phyloP scores from a whole-genome alignment of 2,797 vertebrate species.

The Stomatorhinus walkeri region DNA sequence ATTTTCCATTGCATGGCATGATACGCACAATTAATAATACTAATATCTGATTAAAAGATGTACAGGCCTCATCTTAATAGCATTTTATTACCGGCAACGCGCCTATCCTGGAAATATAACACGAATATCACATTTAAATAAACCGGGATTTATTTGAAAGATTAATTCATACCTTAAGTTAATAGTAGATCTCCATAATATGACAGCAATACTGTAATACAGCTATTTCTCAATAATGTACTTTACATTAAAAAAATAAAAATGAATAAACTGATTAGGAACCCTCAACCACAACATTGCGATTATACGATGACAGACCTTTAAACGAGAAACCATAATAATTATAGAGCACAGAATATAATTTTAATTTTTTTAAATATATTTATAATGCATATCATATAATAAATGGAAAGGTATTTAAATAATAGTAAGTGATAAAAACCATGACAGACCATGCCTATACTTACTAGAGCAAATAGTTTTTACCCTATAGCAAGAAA shows the following conservation, averaged over 20 bases:
- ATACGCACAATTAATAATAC: conserved; percentile 3
- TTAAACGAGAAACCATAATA: not conserved
- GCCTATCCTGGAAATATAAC: not conserved
- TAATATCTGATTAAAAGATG: not conserved
- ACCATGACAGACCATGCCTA: not conserved
- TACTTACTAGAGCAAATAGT: not conserved
- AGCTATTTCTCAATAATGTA: not conserved
- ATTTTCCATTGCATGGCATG: not conserved
- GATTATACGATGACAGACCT: not conserved
- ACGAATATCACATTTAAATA: not conserved
- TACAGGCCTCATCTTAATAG: not conserved
- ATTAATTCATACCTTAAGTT: not conserved
- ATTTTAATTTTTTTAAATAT: not conserved
- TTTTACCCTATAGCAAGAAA: not conserved
- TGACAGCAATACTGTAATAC: not conserved
- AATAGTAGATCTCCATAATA: not conserved
- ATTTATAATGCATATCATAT: not conserved
- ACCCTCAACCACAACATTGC: not conserved
- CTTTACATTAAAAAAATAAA: not conserved
- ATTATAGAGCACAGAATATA: not conserved
- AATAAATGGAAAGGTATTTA: not conserved
- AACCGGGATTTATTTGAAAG: not conserved
- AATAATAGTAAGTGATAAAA: not conserved
- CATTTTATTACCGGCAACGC: not conserved
- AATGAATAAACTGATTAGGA: not conserved